Base-by-base conservation (phyloP, 2,113 vertebrate genomes). In the Pseudorhombus dupliciocellatus region DNA sequence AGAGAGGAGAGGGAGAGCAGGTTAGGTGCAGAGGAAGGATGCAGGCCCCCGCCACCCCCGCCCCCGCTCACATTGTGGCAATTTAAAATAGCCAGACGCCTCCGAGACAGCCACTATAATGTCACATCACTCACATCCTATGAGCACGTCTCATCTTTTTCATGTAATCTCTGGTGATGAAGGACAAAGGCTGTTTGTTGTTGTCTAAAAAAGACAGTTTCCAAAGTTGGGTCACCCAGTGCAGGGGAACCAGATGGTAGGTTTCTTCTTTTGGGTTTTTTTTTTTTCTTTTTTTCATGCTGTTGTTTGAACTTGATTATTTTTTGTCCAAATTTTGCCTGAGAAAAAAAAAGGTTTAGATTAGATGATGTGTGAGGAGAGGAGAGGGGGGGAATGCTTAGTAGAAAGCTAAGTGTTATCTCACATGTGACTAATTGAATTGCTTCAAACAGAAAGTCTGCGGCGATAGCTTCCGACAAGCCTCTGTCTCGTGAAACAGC, bases 401-500 rank as follows among this genome's bases (percentile, higher is more conserved):
- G 78, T 79, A 85, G 77, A 87, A 88, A 91, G 84, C 66, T 65
- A 89, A 89, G 80, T 83, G 77, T 85, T 88, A 82, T 76, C 87
- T 91, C 89, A 86, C 84, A 90, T 89, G 90, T 89, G 88, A 87
- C 88, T 91, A 92, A 91, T 91, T 90, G 89, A 92, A 90, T 89
- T 87, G 80, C 89, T 92, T 92, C 86, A 91, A 90, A 93, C 87
- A 73, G 73, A 83, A 88, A 91, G 89, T 89, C 84, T 88, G 85
- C 81, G 75, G 85, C 79, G 75, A 83, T 80, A 63, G 87, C 87
- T 88, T 91, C 88, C 90, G 88, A 93, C 88, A 91, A 91, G 90
- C 88, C 81, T 88, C 82, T 84, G 85, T 90, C 87, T 91, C 83
- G 54, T 92, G 90, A 93, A 94, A 93, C 91, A 93, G 93, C 93